A percentile compares a stretch with the other conserved stretches of the same genome.
Evolutionary conservation across 2,797 vertebrate genomes (phyloP).

Genomic region (Rhinogobio ventralis): DNA sequence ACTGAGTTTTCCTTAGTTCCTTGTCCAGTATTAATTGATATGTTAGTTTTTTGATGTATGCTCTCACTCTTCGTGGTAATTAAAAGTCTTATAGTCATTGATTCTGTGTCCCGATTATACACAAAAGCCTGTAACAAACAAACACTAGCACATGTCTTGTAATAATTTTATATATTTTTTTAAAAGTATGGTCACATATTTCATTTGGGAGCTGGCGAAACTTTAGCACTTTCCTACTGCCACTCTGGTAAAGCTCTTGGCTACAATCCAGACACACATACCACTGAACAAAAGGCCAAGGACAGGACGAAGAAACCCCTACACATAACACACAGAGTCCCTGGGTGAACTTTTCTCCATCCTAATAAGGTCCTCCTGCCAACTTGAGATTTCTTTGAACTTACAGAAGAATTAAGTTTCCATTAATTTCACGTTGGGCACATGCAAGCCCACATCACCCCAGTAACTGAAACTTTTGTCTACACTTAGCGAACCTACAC

Average conservation of each 20-base stretch:
- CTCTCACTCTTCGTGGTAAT: neutral
- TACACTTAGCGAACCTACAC: neutral
- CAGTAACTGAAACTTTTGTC: neutral
- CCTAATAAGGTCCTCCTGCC: constrained; percentile 27
- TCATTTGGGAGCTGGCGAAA: constrained; percentile 4
- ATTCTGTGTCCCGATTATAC: neutral
- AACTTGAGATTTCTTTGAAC: constrained; percentile 36
- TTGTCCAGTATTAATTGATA: neutral
- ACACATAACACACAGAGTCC: constrained; percentile 49
- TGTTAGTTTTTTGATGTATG: neutral
- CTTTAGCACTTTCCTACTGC: constrained; percentile 18
- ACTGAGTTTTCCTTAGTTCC: neutral
- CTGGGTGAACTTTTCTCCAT: constrained; percentile 31
- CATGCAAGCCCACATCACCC: neutral
- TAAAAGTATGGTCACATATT: neutral
- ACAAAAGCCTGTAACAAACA: neutral
- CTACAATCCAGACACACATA: constrained; percentile 53
- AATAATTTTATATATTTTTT: neutral
- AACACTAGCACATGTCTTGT: neutral
- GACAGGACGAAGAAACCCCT: constrained; percentile 51
- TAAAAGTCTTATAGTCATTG: neutral
- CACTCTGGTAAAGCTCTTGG: constrained; percentile 21
- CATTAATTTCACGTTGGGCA: neutral
- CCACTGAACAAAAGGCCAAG: constrained; percentile 60
- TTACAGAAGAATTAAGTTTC: constrained; percentile 25